phyloP scores from a whole-genome alignment of 2,113 vertebrate genomes.

The Callospermophilus lateralis region DNA sequence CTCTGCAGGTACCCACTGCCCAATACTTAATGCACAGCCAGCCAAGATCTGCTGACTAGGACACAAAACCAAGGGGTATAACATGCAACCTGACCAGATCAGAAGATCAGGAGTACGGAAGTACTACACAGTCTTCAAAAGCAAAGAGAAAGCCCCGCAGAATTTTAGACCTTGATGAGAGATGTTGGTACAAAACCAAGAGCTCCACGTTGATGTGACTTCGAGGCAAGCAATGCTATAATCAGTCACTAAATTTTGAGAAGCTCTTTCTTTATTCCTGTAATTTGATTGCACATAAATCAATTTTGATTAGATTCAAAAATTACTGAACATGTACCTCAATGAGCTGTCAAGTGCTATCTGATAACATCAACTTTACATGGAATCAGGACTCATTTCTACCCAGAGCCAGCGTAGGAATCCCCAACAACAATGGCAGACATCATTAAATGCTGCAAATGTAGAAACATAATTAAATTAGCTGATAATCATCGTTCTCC shows the following conservation, averaged over 20 bases:
- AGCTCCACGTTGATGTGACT: neutral
- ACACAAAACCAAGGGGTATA: neutral
- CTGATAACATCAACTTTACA: slow-evolving; percentile 86
- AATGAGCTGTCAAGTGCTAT: slow-evolving; percentile 79
- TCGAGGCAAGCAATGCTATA: slow-evolving; percentile 40
- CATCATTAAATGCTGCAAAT: slow-evolving; percentile 87
- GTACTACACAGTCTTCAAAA: neutral
- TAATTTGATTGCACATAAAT: slow-evolving; percentile 80
- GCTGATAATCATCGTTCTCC: slow-evolving; percentile 90
- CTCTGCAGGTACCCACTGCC: fast-evolving
- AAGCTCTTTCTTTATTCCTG: slow-evolving; percentile 67
- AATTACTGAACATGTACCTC: slow-evolving; percentile 76
- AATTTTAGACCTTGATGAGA: slow-evolving; percentile 57
- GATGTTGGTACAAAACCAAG: slow-evolving; percentile 46
- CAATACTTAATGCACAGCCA: neutral
- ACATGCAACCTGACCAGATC: neutral
- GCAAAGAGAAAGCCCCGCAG: fast-evolving
- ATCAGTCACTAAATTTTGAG: slow-evolving; percentile 15
- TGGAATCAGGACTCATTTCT: slow-evolving; percentile 83
- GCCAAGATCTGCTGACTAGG: neutral
- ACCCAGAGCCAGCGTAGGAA: slow-evolving; percentile 78
- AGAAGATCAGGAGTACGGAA: neutral
- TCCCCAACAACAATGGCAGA: slow-evolving; percentile 86
- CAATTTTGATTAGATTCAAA: slow-evolving; percentile 83
- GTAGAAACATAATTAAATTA: slow-evolving; percentile 92